Evolutionary conservation across 2,888 invertebrate genomes (phyloP).

Genomic region (Mimas tiliae): DNA sequence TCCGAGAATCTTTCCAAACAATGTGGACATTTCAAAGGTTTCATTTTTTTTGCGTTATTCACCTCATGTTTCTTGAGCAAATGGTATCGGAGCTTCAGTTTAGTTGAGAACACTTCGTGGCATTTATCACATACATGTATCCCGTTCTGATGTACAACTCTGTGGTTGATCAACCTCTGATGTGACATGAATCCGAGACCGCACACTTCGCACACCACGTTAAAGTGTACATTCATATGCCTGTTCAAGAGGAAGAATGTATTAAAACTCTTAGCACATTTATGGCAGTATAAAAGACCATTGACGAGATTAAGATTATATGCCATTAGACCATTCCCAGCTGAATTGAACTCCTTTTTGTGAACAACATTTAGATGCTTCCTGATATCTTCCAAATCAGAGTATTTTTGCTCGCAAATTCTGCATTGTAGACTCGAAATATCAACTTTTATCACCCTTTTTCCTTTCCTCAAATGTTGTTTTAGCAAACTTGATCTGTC

Average conservation of each 20-base stretch:
- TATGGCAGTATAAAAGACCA: constrained; percentile 68
- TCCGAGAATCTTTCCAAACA: constrained; percentile 76
- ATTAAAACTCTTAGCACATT: constrained; percentile 70
- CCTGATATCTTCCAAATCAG: constrained; percentile 68
- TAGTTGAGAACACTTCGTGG: constrained; percentile 68
- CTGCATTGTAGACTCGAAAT: constrained; percentile 71
- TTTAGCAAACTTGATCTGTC: constrained; percentile 65
- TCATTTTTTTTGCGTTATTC: constrained; percentile 64
- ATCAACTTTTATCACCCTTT: constrained; percentile 76
- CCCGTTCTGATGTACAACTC: constrained; percentile 72
- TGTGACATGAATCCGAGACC: constrained; percentile 77
- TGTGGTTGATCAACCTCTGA: constrained; percentile 71
- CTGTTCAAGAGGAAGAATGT: constrained; percentile 73
- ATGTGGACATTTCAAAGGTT: constrained; percentile 75
- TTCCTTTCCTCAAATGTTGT: constrained; percentile 71
- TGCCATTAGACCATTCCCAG: constrained; percentile 75
- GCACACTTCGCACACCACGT: constrained; percentile 76
- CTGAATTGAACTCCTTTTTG: constrained; percentile 73
- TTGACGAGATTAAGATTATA: constrained; percentile 64
- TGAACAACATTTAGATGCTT: constrained; percentile 63
- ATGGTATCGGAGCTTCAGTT: constrained; percentile 72
- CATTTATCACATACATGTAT: constrained; percentile 72
- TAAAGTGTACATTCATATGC: constrained; percentile 79
- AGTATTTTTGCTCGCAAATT: constrained; percentile 68
- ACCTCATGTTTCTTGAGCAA: constrained; percentile 71